Evolutionary conservation across 1,140 invertebrate genomes (phyloP).

Genomic region (Subanguina moxae): DNA sequence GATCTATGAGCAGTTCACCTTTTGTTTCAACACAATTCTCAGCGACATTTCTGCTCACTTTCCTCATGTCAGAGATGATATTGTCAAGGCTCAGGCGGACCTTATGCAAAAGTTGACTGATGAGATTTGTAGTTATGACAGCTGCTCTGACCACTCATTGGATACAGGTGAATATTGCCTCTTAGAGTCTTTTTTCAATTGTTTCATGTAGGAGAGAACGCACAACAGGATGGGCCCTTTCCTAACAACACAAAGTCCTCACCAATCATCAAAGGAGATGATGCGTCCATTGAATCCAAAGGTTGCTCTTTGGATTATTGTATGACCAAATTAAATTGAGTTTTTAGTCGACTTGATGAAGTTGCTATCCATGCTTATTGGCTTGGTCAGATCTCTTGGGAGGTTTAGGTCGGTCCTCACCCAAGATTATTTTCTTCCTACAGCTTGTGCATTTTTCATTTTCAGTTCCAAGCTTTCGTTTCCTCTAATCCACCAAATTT

Average conservation of each 20-base stretch:
- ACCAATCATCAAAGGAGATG: neutral
- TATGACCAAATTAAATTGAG: constrained; percentile 6
- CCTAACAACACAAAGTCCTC: neutral
- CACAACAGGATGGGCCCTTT: too few species aligned
- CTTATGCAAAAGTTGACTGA: constrained; percentile 36
- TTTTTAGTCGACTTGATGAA: constrained; percentile 53
- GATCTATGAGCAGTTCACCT: constrained; percentile 57
- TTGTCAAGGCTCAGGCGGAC: constrained; percentile 49
- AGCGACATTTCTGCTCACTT: constrained; percentile 55
- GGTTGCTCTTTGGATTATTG: neutral
- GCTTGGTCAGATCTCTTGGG: constrained; percentile 43
- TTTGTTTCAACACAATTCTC: constrained; percentile 57
- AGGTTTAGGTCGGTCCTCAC: constrained; percentile 23
- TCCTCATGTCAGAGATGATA: constrained; percentile 40
- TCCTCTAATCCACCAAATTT: constrained; percentile 43
- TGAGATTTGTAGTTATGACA: constrained; percentile 23
- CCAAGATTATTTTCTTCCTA: neutral
- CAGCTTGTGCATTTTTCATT: neutral
- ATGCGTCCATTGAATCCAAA: constrained; percentile 7
- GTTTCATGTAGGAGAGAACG: too few species aligned
- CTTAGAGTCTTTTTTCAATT: too few species aligned
- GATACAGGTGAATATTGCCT: too few species aligned
- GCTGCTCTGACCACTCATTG: neutral
- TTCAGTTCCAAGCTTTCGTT: constrained; percentile 9
- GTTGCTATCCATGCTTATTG: constrained; percentile 48